Evolutionary conservation across 2,113 vertebrate species (phyloP).

Genomic region (Archilochus colubris): DNA sequence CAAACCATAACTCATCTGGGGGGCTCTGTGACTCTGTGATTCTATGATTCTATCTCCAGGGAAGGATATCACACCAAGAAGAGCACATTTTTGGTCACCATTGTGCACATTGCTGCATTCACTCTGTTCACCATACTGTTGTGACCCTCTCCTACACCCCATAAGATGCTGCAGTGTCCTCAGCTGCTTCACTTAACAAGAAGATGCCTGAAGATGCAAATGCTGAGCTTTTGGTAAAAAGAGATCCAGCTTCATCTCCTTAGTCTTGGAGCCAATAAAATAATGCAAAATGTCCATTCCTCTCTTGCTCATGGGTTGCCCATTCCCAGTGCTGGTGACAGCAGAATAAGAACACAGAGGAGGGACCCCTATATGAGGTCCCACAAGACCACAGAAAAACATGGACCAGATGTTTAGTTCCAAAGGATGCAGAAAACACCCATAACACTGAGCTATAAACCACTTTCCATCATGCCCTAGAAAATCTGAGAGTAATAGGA

Average conservation of each 20-base stretch:
- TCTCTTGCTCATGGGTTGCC: not conserved
- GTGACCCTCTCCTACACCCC: not conserved
- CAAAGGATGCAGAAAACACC: not conserved
- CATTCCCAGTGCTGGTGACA: not conserved
- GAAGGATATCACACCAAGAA: not conserved
- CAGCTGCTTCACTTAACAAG: not conserved
- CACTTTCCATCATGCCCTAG: not conserved
- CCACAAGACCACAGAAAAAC: not conserved
- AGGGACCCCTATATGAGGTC: not conserved
- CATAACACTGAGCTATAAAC: not conserved
- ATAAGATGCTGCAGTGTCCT: not conserved
- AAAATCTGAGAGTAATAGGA: not conserved
- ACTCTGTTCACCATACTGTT: not conserved
- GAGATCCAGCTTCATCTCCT: not conserved
- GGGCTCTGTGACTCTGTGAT: not conserved
- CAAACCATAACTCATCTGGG: not conserved
- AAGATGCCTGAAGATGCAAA: not conserved
- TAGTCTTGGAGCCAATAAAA: not conserved
- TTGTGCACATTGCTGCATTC: not conserved
- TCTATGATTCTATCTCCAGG: not conserved
- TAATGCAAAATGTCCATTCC: fast-evolving
- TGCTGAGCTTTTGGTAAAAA: not conserved
- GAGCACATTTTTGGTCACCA: not conserved
- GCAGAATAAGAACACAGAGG: not conserved
- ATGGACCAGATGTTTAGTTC: fast-evolving